A percentile compares a stretch with the other conserved stretches of the same genome.
Conservation (phyloP, 2,888 invertebrate genomes). For the Orthosia cruda region DNA sequence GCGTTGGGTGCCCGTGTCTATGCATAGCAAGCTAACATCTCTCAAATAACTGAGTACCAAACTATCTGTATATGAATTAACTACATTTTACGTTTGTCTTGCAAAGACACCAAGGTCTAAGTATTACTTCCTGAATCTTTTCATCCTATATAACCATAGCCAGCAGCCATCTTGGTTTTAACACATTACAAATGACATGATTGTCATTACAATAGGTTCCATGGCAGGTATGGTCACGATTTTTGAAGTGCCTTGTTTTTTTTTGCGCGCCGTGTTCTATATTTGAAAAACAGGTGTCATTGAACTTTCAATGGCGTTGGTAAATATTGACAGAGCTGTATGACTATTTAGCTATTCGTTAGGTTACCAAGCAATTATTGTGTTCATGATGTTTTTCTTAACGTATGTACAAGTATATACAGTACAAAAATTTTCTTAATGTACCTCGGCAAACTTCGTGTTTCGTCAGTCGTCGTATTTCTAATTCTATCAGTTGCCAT, state of each 20-base stretch:
- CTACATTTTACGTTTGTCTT: conserved; percentile 1
- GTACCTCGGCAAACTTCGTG: too few species aligned
- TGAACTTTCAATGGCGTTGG: conserved; percentile 57
- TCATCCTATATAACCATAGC: background rate
- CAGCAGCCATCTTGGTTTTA: conserved; percentile 33
- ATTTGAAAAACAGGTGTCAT: conserved; percentile 47
- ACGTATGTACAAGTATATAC: too few species aligned
- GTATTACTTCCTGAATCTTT: conserved; percentile 45
- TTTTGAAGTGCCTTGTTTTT: conserved; percentile 24
- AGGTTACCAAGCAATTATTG: background rate
- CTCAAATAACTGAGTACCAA: background rate
- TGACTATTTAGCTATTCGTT: conserved; percentile 15
- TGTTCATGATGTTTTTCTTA: background rate
- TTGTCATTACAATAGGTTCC: conserved; percentile 40
- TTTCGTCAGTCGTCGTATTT: too few species aligned
- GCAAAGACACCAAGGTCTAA: conserved; percentile 23
- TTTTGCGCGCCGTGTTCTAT: conserved; percentile 34
- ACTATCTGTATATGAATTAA: background rate
- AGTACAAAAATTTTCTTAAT: too few species aligned
- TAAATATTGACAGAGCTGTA: conserved; percentile 25
- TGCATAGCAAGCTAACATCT: background rate
- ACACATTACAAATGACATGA: conserved; percentile 43
- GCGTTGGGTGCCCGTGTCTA: too few species aligned
- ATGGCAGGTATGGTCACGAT: conserved; percentile 49
- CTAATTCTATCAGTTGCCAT: too few species aligned